phyloP scores from a whole-genome alignment of 2,797 vertebrate species.

The Tapirus indicus region DNA sequence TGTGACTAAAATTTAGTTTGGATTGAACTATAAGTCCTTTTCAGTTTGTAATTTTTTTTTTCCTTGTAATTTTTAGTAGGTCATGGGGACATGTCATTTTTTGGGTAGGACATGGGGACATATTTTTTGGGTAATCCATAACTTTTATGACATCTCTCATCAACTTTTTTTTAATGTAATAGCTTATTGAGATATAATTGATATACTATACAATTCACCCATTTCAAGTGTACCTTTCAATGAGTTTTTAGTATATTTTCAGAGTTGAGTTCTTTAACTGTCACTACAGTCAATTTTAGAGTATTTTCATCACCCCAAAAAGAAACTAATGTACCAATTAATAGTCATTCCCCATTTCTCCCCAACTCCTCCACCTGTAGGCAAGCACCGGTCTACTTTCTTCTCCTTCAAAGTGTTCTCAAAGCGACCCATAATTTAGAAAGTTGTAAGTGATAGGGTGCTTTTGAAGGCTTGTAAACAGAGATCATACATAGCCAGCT shows the following conservation, averaged over 20 bases:
- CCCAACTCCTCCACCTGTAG: background rate
- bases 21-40: constrained; percentile 25
- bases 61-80: constrained; percentile 54
- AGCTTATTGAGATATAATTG: background rate
- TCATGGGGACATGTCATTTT: constrained; percentile 55
- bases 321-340: background rate
- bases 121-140: constrained; percentile 51
- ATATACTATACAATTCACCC: background rate
- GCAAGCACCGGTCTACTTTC: background rate
- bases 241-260: background rate
- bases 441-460: background rate
- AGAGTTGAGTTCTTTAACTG: background rate
- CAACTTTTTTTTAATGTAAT: background rate
- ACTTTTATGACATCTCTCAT: constrained; percentile 32
- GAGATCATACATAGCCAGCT: background rate
- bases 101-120: background rate
- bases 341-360: background rate
- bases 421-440: background rate
- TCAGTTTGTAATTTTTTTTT: constrained; percentile 35
- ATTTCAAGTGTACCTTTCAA: background rate
- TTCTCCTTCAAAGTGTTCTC: constrained; percentile 2
- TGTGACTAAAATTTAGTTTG: constrained; percentile 60
- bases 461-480: background rate
- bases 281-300: background rate
- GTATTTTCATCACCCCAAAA: background rate